Percentiles rank a stretch among this genome's conserved stretches.
Evolutionary conservation across 2,888 invertebrate species (phyloP).

Genomic region (Heliconius erato): DNA sequence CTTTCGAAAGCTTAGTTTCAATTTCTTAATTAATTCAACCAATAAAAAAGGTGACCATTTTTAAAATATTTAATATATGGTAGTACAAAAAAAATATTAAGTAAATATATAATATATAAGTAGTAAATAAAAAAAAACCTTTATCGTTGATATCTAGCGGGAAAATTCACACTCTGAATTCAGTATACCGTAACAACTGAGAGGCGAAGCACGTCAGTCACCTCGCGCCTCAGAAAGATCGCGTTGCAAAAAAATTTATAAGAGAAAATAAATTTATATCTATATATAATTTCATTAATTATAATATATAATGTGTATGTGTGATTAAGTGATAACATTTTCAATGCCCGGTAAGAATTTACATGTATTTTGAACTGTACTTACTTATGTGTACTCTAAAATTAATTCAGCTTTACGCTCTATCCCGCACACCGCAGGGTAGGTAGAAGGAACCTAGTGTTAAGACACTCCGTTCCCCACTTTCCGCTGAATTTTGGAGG

Average conservation of each 20-base stretch:
- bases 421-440: too few species aligned
- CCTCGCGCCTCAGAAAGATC: slow-evolving; percentile 23
- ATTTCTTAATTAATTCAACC: too few species aligned
- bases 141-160: neutral
- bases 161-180: neutral
- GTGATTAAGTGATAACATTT: slow-evolving; percentile 39
- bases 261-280: neutral
- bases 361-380: too few species aligned
- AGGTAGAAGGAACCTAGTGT: too few species aligned
- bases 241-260: slow-evolving; percentile 24
- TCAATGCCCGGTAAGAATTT: slow-evolving; percentile 53
- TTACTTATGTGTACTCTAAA: too few species aligned
- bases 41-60: too few species aligned
- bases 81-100: neutral
- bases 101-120: neutral
- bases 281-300: neutral
- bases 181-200: slow-evolving; percentile 31
- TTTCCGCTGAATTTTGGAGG: too few species aligned
- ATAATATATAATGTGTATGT: slow-evolving; percentile 34
- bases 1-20: too few species aligned
- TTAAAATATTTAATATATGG: neutral
- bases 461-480: too few species aligned
- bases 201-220: slow-evolving; percentile 25
- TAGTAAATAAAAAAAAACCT: neutral
- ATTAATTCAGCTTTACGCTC: too few species aligned